These are phyloP conservation scores for Protophormia terraenovae DNA, from an alignment of 2,888 invertebrate species.

Conservation along the genomic window DNA sequence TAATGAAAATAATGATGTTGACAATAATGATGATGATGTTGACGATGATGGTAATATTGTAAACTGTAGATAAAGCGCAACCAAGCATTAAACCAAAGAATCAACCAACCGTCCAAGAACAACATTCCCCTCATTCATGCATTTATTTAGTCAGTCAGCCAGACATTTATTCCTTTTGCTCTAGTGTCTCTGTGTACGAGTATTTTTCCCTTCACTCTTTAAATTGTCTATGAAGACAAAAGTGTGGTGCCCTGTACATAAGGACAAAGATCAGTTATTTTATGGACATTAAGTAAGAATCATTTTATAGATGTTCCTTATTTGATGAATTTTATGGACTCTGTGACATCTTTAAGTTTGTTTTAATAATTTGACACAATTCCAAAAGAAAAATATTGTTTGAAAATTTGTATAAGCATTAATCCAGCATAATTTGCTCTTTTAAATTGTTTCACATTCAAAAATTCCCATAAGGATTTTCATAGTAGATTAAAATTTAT, in stretches of 20 bases:
- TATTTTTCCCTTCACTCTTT: not conserved
- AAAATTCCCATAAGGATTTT: too few relatives aligned
- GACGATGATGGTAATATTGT: not conserved
- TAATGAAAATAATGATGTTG: slow-evolving; percentile 21
- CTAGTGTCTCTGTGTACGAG: not conserved
- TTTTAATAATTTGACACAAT: too few relatives aligned
- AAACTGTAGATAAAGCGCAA: slow-evolving; percentile 32
- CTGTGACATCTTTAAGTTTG: too few relatives aligned
- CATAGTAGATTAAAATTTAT: too few relatives aligned
- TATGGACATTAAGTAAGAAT: too few relatives aligned
- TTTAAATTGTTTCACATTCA: too few relatives aligned
- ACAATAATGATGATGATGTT: slow-evolving; percentile 17
- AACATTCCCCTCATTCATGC: not conserved
- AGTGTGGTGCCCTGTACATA: not conserved
- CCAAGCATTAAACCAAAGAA: slow-evolving; percentile 47
- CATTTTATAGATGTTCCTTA: too few relatives aligned
- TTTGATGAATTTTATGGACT: too few relatives aligned
- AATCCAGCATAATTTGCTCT: too few relatives aligned
- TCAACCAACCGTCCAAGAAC: slow-evolving; percentile 39
- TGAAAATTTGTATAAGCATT: too few relatives aligned
- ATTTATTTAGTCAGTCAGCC: not conserved
- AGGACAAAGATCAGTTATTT: not conserved
- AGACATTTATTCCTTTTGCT: not conserved
- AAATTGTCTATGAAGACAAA: not conserved
- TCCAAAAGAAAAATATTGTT: too few relatives aligned